These are phyloP conservation scores for Gulo gulo DNA, from an alignment of 2,113 vertebrate genomes.

Conservation along the genomic window DNA sequence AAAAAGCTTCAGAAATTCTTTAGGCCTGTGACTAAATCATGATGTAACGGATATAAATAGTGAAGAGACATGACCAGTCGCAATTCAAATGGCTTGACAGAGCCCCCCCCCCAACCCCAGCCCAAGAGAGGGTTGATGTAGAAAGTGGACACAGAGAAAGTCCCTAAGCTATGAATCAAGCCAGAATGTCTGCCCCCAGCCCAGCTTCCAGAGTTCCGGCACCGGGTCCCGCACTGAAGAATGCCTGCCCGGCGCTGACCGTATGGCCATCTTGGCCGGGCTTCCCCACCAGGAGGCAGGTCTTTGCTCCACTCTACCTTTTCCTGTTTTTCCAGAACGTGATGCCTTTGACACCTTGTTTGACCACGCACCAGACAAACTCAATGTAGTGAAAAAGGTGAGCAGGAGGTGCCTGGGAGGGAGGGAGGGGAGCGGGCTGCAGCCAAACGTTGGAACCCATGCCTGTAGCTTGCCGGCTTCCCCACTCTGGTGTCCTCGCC, in stretches of 20 bases:
- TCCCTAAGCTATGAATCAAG: not conserved
- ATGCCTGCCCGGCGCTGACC: not conserved
- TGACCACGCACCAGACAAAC: constrained; percentile 98
- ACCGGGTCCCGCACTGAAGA: not conserved
- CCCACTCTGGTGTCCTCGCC: not conserved
- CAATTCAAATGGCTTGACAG: not conserved
- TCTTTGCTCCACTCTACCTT: not conserved
- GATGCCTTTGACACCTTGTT: constrained; percentile 98
- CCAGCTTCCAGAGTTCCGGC: not conserved
- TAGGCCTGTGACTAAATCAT: not conserved
- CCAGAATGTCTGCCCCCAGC: not conserved
- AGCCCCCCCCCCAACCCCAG: not conserved
- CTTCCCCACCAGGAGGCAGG: not conserved
- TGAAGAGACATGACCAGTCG: not conserved
- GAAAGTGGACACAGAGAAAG: not conserved
- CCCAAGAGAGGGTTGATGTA: not conserved
- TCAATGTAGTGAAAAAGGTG: constrained; percentile 99
- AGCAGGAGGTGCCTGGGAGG: constrained; percentile 34
- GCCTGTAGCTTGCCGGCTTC: not conserved
- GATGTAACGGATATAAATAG: not conserved
- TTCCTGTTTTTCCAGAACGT: constrained; percentile 87
- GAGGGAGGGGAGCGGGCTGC: rapidly evolving
- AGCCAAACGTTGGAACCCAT: not conserved
- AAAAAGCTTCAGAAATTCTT: not conserved
- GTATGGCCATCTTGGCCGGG: not conserved